These are phyloP conservation scores for Leptodactylus fuscus DNA, from an alignment of 2,113 vertebrate genomes.

Conservation along the genomic window DNA sequence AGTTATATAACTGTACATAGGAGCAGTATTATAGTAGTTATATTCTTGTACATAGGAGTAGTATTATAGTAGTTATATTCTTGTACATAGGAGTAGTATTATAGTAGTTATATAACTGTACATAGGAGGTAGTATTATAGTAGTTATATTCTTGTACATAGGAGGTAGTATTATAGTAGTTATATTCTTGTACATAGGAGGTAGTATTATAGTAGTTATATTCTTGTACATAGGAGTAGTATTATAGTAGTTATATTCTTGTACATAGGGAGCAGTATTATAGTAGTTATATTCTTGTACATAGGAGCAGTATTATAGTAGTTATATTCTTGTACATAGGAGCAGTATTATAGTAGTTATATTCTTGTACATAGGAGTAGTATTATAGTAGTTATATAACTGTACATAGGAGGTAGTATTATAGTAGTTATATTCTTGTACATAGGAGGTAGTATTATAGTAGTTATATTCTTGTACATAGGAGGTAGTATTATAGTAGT, in stretches of 20 bases:
- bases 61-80: slow-evolving; percentile 1
- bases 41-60: no score
- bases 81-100: neutral
- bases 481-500: slow-evolving; percentile 4
- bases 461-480: slow-evolving; percentile 8
- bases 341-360: no score
- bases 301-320: slow-evolving; percentile 5
- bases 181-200: neutral
- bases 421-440: slow-evolving; percentile 8
- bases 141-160: slow-evolving; percentile 2
- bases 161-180: neutral
- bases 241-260: slow-evolving; percentile 2
- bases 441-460: neutral
- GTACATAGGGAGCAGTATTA: neutral
- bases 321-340: neutral
- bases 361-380: no score
- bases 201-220: slow-evolving; percentile 5
- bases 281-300: slow-evolving; percentile 11
- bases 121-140: neutral
- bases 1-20: no score
- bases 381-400: no score
- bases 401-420: no score
- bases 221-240: slow-evolving; percentile 1
- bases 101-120: neutral
- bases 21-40: no score